Conservation (phyloP, 2,888 invertebrate species). For the Arrhopalites spinosus region DNA sequence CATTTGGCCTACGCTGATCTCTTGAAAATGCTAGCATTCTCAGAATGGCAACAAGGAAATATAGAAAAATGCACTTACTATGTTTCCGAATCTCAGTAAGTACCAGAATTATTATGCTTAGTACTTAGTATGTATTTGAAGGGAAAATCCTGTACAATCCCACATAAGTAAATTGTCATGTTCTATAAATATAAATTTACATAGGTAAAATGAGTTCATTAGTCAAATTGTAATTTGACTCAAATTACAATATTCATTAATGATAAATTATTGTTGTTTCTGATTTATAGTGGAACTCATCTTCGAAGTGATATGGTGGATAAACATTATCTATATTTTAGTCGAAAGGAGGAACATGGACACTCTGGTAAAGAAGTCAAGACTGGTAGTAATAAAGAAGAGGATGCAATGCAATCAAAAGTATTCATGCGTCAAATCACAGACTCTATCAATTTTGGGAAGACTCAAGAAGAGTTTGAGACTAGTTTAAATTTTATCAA, state of each 20-base stretch:
- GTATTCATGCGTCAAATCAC: slow-evolving; percentile 32
- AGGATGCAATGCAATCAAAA: slow-evolving; percentile 20
- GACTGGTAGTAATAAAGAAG: neutral
- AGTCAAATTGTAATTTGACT: too few relatives aligned
- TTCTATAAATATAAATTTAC: too few relatives aligned
- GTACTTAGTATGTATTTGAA: too few relatives aligned
- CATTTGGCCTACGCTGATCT: slow-evolving; percentile 37
- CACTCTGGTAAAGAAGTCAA: neutral
- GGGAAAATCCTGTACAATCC: too few relatives aligned
- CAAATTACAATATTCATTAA: too few relatives aligned
- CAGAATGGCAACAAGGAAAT: slow-evolving; percentile 37
- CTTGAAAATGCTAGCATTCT: slow-evolving; percentile 35
- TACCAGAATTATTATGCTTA: too few relatives aligned
- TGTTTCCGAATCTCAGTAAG: slow-evolving; percentile 37
- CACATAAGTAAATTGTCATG: too few relatives aligned
- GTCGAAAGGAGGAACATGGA: slow-evolving; percentile 26
- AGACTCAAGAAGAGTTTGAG: slow-evolving; percentile 14
- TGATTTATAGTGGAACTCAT: slow-evolving; percentile 36
- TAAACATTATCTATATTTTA: slow-evolving; percentile 38
- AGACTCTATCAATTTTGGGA: slow-evolving; percentile 32
- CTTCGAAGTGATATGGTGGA: slow-evolving; percentile 37
- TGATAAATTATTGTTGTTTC: too few relatives aligned
- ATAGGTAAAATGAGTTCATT: too few relatives aligned
- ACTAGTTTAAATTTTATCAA: slow-evolving; percentile 26
- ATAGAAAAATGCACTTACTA: slow-evolving; percentile 33